These are phyloP conservation scores for Meandrina meandrites DNA, from an alignment of 92 coral and sea anemone genomes.

Conservation along the genomic window DNA sequence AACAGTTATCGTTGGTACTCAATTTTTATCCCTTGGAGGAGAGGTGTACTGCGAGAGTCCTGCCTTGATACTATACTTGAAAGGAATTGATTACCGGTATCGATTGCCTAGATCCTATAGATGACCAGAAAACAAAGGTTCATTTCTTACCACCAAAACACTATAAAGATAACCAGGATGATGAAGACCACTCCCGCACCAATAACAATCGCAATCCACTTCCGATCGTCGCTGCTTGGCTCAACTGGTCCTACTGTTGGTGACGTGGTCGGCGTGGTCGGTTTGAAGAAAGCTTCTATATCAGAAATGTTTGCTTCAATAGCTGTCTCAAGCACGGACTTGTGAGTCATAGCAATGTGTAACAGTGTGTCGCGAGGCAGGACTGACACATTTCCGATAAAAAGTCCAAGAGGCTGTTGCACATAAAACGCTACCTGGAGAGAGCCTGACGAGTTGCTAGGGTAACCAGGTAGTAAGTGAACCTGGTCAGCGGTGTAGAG, in stretches of 20 bases:
- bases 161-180: background rate
- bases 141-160: background rate
- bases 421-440: slow-evolving; percentile 35
- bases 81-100: too few species aligned
- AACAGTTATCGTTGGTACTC: background rate
- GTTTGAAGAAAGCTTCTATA: background rate
- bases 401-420: slow-evolving; percentile 29
- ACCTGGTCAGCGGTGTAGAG: slow-evolving; percentile 33
- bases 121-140: too few species aligned
- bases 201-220: slow-evolving; percentile 23
- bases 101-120: too few species aligned
- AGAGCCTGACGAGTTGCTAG: background rate
- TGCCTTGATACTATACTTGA: background rate
- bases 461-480: slow-evolving; percentile 33
- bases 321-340: background rate
- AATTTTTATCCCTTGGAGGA: background rate
- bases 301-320: slow-evolving; percentile 3
- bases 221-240: background rate
- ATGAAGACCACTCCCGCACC: background rate
- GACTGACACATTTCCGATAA: slow-evolving; percentile 15
- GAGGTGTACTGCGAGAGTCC: background rate
- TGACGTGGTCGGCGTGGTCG: background rate
- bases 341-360: background rate
- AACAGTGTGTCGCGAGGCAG: slow-evolving; percentile 8
- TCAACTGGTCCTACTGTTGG: background rate